phyloP scores from a whole-genome alignment of 2,797 vertebrate species.

The Sebastes umbrosus region DNA sequence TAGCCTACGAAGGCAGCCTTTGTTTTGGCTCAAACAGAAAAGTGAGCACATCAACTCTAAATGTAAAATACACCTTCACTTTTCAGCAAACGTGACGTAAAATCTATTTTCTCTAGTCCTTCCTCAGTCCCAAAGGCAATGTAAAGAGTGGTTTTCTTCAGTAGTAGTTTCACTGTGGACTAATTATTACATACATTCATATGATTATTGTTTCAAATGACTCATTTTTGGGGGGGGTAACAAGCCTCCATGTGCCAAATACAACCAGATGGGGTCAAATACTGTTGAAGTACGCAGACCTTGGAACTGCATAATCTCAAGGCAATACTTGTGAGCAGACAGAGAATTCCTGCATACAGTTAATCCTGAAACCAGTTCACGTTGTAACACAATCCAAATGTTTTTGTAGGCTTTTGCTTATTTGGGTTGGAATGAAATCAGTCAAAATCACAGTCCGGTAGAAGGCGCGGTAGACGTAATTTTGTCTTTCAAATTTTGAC shows the following conservation, averaged over 20 bases:
- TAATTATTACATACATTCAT: slow-evolving; percentile 67
- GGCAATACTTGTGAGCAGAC: slow-evolving; percentile 67
- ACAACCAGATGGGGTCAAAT: slow-evolving; percentile 57
- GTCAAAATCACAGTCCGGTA: slow-evolving; percentile 65
- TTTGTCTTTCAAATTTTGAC: slow-evolving; percentile 47
- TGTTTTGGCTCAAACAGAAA: slow-evolving; percentile 45
- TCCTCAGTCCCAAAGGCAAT: slow-evolving; percentile 48
- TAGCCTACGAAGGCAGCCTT: slow-evolving; percentile 31
- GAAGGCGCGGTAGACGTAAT: slow-evolving; percentile 51
- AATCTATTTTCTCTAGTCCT: slow-evolving; percentile 32
- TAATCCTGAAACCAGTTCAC: slow-evolving; percentile 37
- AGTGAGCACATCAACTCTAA: slow-evolving; percentile 26
- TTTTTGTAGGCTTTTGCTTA: slow-evolving; percentile 36
- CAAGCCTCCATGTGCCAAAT: slow-evolving; percentile 44
- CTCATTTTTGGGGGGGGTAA: slow-evolving; percentile 3
- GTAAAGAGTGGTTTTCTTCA: slow-evolving; percentile 53
- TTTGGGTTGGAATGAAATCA: slow-evolving; percentile 70
- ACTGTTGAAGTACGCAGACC: slow-evolving; percentile 55
- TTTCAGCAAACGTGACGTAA: slow-evolving; percentile 28
- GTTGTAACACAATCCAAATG: slow-evolving; percentile 40
- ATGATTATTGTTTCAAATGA: slow-evolving; percentile 38
- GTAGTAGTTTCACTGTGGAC: slow-evolving; percentile 48
- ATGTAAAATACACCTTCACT: slow-evolving; percentile 34
- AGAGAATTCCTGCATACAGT: slow-evolving; percentile 42
- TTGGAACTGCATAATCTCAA: slow-evolving; percentile 62